Percentiles rank a stretch among this genome's conserved stretches.
Conservation (phyloP, 2,113 vertebrate genomes). For the Chrysochloris asiatica region DNA sequence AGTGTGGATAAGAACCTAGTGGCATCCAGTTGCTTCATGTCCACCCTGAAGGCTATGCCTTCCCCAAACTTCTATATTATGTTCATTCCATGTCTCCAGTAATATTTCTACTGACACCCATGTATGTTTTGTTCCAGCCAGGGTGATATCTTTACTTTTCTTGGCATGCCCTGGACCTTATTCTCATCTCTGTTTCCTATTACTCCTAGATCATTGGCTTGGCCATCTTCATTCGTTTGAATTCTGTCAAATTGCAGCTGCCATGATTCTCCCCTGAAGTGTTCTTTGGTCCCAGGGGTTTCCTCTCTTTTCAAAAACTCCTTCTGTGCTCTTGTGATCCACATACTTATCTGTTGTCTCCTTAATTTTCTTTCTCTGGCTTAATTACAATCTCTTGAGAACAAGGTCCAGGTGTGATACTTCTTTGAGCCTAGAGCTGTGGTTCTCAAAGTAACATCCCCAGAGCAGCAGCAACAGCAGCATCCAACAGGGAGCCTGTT, state of each 20-base stretch:
- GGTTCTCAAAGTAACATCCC: neutral
- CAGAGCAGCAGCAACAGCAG: neutral
- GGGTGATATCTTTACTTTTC: neutral
- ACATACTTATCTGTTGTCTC: neutral
- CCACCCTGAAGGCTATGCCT: too few relatives aligned
- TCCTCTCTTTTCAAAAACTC: neutral
- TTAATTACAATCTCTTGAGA: constrained; percentile 10
- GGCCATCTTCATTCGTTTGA: neutral
- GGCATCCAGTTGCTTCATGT: too few relatives aligned
- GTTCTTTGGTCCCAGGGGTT: neutral
- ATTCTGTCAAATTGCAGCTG: neutral
- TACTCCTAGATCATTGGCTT: too few relatives aligned
- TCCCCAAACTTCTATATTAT: too few relatives aligned
- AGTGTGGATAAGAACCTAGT: too few relatives aligned
- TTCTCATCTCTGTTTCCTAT: too few relatives aligned
- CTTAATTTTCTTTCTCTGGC: constrained; percentile 12
- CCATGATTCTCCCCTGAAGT: neutral
- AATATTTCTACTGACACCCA: too few relatives aligned
- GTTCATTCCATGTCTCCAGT: too few relatives aligned
- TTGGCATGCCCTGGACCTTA: neutral
- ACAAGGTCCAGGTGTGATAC: neutral
- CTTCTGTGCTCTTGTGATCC: neutral
- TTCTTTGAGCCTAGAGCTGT: neutral
- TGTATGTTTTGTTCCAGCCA: neutral
- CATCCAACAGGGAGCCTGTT: neutral